A percentile compares a stretch with the other conserved stretches of the same genome.
Conservation (phyloP, 2,888 invertebrate species). For the Cantharis flavilabris region DNA sequence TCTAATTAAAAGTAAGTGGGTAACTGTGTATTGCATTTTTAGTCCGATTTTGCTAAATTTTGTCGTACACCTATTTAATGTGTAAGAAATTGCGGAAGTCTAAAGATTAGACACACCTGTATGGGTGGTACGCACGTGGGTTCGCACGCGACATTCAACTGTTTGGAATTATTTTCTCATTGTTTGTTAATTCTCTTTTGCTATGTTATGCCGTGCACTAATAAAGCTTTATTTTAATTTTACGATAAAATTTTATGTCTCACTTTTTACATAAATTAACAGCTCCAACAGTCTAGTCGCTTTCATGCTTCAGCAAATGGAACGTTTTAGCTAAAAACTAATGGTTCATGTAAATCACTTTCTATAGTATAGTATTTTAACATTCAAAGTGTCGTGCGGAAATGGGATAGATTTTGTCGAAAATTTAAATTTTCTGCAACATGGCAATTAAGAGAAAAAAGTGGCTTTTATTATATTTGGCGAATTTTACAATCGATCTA, state of each 20-base stretch:
- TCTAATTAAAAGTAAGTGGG: background rate
- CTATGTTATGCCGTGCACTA: background rate
- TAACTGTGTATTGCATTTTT: background rate
- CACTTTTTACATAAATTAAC: background rate
- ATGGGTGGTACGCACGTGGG: constrained; percentile 20
- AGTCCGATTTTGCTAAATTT: background rate
- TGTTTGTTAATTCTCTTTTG: background rate
- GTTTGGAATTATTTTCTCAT: background rate
- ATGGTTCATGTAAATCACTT: background rate
- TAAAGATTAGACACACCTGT: constrained; percentile 1
- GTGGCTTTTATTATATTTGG: background rate
- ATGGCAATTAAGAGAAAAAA: background rate
- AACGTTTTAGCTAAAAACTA: background rate
- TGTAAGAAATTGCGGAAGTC: constrained; percentile 2
- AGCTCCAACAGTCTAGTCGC: background rate
- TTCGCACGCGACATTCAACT: constrained; percentile 21
- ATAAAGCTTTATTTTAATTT: background rate
- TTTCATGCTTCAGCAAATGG: background rate
- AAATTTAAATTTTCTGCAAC: background rate
- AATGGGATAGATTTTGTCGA: background rate
- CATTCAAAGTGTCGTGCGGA: background rate
- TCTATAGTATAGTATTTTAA: background rate
- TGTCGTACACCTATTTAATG: background rate
- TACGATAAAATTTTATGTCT: background rate
- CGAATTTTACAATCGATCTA: background rate